Evolutionary conservation across 2,888 invertebrate genomes (phyloP).

Genomic region (Pristionchus entomophagus): DNA sequence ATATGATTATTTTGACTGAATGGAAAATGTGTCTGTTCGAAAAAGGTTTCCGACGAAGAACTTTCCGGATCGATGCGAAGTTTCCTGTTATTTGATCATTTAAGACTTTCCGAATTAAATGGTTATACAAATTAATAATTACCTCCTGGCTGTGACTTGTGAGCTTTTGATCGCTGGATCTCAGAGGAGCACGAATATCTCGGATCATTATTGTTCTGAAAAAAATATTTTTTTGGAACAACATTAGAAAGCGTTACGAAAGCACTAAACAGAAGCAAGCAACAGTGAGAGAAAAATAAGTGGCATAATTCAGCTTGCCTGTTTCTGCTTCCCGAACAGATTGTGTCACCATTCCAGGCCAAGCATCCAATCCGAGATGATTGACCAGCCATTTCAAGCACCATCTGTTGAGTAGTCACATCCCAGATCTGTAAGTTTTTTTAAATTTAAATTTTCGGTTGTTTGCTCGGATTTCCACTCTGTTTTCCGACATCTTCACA

Average conservation of each 20-base stretch:
- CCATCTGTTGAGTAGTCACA: neutral
- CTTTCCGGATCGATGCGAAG: no score
- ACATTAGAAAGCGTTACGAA: no score
- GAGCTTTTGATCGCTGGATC: slow-evolving; percentile 86
- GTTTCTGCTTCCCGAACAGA: slow-evolving; percentile 90
- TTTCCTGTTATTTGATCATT: no score
- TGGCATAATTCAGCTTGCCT: slow-evolving; percentile 34
- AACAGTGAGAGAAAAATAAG: no score
- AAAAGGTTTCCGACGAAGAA: no score
- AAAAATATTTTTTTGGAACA: neutral
- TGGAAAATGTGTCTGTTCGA: no score
- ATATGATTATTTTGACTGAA: no score
- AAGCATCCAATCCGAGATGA: slow-evolving; percentile 71
- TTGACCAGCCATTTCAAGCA: neutral
- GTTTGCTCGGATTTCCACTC: neutral
- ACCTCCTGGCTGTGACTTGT: slow-evolving; percentile 95
- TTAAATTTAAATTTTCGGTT: neutral
- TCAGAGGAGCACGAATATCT: slow-evolving; percentile 81
- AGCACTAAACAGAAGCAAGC: no score
- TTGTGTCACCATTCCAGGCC: slow-evolving; percentile 74
- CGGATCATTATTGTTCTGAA: neutral
- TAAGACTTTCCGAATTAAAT: no score
- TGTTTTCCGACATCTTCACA: neutral
- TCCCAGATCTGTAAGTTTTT: neutral
- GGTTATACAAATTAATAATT: neutral